phyloP scores from a whole-genome alignment of 1,140 invertebrate genomes.

The Drosophila tropicalis region DNA sequence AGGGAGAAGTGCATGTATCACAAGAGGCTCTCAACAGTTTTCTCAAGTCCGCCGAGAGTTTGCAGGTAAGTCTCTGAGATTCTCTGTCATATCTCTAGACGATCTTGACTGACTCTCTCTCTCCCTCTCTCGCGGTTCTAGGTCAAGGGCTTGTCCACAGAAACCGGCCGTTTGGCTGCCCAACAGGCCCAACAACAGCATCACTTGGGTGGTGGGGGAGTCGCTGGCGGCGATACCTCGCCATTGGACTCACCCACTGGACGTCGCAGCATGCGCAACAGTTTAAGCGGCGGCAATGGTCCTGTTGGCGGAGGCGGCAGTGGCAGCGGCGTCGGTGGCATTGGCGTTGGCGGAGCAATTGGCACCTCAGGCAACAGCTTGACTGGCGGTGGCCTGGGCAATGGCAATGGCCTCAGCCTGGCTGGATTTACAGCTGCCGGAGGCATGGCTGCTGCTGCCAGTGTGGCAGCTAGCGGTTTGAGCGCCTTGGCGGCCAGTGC shows the following conservation, averaged over 20 bases:
- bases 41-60: constrained; percentile 94
- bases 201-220: constrained; percentile 58
- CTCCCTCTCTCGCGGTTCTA: constrained; percentile 56
- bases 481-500: constrained; percentile 65
- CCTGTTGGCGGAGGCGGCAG: constrained; percentile 45
- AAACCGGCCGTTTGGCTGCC: constrained; percentile 89
- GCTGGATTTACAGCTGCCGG: constrained; percentile 59
- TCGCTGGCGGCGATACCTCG: constrained; percentile 56
- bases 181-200: constrained; percentile 87
- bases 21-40: constrained; percentile 94
- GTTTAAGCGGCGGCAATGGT: constrained; percentile 64
- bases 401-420: constrained; percentile 61
- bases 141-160: constrained; percentile 91
- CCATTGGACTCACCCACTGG: constrained; percentile 77
- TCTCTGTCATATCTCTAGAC: too few species aligned
- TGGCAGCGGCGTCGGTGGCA: constrained; percentile 24
- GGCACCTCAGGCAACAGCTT: constrained; percentile 35
- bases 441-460: constrained; percentile 65
- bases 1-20: constrained; percentile 95
- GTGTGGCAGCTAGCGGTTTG: constrained; percentile 63
- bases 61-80: constrained; percentile 87
- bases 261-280: constrained; percentile 79
- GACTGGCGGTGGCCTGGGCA: constrained; percentile 45
- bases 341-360: constrained; percentile 40
- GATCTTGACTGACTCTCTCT: background rate